Conservation (phyloP, 2,888 invertebrate genomes). For the Malacosoma neustria region DNA sequence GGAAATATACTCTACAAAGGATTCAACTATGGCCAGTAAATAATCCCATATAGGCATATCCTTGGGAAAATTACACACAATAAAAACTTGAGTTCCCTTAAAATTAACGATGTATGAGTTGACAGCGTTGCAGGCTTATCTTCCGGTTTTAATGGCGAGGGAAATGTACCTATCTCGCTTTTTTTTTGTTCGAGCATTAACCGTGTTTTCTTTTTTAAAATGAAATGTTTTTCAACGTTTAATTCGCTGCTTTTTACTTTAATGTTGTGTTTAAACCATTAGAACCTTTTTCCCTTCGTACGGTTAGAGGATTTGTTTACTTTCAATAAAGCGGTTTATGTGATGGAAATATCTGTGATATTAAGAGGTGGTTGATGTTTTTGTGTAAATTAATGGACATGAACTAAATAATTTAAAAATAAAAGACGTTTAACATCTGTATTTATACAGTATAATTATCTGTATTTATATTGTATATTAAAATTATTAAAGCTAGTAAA, state of each 20-base stretch:
- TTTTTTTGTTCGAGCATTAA: constrained; percentile 37
- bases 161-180: constrained; percentile 28
- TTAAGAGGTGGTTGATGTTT: too few species aligned
- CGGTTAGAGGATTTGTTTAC: constrained; percentile 13
- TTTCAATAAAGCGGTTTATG: constrained; percentile 10
- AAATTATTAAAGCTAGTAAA: too few species aligned
- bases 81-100: constrained; percentile 56
- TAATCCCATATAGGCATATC: neutral
- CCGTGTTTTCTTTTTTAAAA: constrained; percentile 37
- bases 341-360: neutral
- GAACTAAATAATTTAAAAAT: too few species aligned
- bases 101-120: constrained; percentile 69
- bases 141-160: constrained; percentile 46
- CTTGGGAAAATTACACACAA: constrained; percentile 47
- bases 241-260: constrained; percentile 25
- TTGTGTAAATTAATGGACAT: too few species aligned
- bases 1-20: too few species aligned
- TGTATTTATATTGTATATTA: too few species aligned
- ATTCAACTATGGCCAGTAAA: too few species aligned
- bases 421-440: too few species aligned
- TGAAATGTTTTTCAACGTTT: constrained; percentile 32
- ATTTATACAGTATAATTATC: too few species aligned
- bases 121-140: constrained; percentile 59
- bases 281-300: constrained; percentile 9
- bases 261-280: constrained; percentile 18